Conservation (phyloP, 2,797 vertebrate genomes). For the Harpagifer antarcticus region DNA sequence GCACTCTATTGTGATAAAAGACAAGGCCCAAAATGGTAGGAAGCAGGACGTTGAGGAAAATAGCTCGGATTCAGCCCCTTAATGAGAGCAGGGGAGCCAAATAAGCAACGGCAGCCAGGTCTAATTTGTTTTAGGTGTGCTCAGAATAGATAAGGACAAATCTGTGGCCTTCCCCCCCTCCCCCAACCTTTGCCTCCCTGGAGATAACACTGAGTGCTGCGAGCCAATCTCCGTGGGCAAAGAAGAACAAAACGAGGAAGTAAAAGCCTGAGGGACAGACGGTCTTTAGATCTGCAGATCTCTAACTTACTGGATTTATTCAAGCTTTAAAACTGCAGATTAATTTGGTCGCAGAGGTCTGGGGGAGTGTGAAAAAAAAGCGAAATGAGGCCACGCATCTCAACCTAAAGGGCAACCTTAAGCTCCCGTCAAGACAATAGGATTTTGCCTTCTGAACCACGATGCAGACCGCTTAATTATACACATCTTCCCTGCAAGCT, state of each 20-base stretch:
- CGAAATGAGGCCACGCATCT: slow-evolving; percentile 68
- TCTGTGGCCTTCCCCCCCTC: slow-evolving; percentile 81
- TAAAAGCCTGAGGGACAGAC: slow-evolving; percentile 80
- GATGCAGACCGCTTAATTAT: slow-evolving; percentile 84
- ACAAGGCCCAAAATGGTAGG: slow-evolving; percentile 71
- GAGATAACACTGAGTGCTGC: slow-evolving; percentile 85
- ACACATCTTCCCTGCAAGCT: slow-evolving; percentile 77
- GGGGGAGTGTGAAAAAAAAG: slow-evolving; percentile 52
- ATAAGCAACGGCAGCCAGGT: slow-evolving; percentile 81
- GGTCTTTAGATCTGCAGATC: slow-evolving; percentile 84
- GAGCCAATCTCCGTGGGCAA: slow-evolving; percentile 84
- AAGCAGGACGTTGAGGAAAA: slow-evolving; percentile 83
- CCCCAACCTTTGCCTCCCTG: slow-evolving; percentile 86
- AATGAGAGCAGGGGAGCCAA: slow-evolving; percentile 83
- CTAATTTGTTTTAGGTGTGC: slow-evolving; percentile 91
- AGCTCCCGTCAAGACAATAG: slow-evolving; percentile 87
- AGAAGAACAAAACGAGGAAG: slow-evolving; percentile 50
- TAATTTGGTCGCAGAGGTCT: slow-evolving; percentile 82
- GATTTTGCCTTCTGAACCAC: slow-evolving; percentile 82
- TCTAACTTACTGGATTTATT: slow-evolving; percentile 85
- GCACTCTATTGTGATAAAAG: slow-evolving; percentile 52
- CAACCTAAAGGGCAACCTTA: slow-evolving; percentile 85
- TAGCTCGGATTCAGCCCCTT: slow-evolving; percentile 77
- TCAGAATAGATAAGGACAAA: slow-evolving; percentile 89
- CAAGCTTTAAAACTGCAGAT: slow-evolving; percentile 85